A percentile compares a stretch with the other conserved stretches of the same genome.
Conservation (phyloP, 2,888 invertebrate genomes). For the Melipona bicolor region DNA sequence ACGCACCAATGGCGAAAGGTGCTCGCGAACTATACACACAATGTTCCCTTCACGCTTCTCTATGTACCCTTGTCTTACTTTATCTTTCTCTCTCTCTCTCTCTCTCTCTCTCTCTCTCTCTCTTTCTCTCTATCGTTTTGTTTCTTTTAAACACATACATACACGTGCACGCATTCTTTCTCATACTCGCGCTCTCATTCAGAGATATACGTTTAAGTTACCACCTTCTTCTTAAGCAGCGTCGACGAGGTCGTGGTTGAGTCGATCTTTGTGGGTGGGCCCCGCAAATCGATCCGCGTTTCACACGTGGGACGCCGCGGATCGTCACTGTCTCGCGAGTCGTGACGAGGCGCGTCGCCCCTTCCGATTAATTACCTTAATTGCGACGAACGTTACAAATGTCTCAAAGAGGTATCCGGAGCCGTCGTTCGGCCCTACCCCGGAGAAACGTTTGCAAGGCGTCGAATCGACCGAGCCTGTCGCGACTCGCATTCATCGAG, state of each 20-base stretch:
- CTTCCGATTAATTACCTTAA: constrained; percentile 76
- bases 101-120: background rate
- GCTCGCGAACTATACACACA: constrained; percentile 53
- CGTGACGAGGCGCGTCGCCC: constrained; percentile 60
- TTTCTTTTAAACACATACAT: background rate
- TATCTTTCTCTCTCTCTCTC: background rate
- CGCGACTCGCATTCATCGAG: constrained; percentile 13
- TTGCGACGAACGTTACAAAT: constrained; percentile 82
- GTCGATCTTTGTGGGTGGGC: constrained; percentile 68
- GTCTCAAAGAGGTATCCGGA: constrained; percentile 77
- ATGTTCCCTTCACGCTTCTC: constrained; percentile 31
- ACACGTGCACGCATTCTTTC: constrained; percentile 13
- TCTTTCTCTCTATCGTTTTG: background rate
- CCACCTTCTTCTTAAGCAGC: constrained; percentile 54
- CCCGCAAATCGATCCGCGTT: constrained; percentile 48
- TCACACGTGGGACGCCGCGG: constrained; percentile 55
- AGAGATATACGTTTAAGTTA: constrained; percentile 58
- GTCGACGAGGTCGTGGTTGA: constrained; percentile 53
- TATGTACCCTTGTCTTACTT: constrained; percentile 21
- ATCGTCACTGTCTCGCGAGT: constrained; percentile 61
- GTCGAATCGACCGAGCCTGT: constrained; percentile 29
- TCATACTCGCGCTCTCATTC: constrained; percentile 40
- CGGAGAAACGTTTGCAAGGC: constrained; percentile 82
- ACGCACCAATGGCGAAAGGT: constrained; percentile 28
- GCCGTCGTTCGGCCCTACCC: constrained; percentile 67